Evolutionary conservation across 2,113 vertebrate species (phyloP), one percentile per base, ranked within the genome.

Genomic region (Ginglymostoma cirratum): DNA sequence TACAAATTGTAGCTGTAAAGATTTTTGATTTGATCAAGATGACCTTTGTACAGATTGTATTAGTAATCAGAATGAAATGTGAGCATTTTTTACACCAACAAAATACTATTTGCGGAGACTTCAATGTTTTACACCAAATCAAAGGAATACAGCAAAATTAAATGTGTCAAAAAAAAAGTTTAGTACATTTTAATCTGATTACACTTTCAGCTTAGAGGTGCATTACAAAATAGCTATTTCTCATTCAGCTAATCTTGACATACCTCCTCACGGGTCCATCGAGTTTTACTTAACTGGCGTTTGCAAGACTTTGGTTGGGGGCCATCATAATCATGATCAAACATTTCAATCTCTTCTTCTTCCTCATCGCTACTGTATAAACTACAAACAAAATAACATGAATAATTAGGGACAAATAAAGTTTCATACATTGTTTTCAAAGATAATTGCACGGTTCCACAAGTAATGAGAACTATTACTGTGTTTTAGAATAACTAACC

Each of bases 221-320:
- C 61, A 72, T 70, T 38, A 48, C 38, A 70, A 95, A 70, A 38
- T 1, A 67, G 15, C 0, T 27, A 34, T 94, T 85, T 89, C 45
- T 23, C 4, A 19, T 69, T 80, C 55, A 85, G 83, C 83, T 70
- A 2, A 7, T 96, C 96, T 96, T 96, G 96, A 96, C 96, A 97
- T 98, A 99, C 99, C 98, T 99, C 99, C 97, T 99, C 99, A 0
- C 99, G 98, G 3, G 99, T 99, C 99, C 99, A 99, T 96, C 99
- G 98, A 87, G 99, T 99, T 98, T 99, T 99, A 86, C 99, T 99
- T 66, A 99, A 98, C 97, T 99, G 98, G 30, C 99, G 98, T 97
- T 99, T 99, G 96, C 98, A 98, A 72, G 98, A 96, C 97, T 99
- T 99, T 96, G 98, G 97, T 96, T 99, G 96, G 14, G 99, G 97